Conservation (phyloP, 2,113 vertebrate genomes). For the Ceuthmochares aereus region DNA sequence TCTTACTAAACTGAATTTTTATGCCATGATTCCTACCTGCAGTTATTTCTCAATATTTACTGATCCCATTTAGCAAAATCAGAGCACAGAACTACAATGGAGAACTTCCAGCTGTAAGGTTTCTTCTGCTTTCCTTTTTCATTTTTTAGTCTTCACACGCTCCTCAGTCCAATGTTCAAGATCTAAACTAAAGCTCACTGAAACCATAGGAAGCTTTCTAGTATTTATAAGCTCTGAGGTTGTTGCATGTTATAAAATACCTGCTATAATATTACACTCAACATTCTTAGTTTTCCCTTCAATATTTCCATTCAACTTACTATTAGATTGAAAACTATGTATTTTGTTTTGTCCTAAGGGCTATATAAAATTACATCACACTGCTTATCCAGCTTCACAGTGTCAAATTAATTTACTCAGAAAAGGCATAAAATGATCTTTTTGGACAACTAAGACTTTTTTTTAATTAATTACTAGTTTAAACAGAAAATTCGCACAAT, state of each 20-base stretch:
- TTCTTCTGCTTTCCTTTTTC: background rate
- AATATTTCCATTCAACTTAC: background rate
- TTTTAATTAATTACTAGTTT: background rate
- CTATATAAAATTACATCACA: background rate
- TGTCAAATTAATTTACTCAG: background rate
- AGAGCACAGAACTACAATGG: background rate
- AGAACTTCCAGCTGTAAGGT: background rate
- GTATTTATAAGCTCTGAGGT: background rate
- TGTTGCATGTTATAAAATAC: background rate
- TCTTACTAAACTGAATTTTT: background rate
- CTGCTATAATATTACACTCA: background rate
- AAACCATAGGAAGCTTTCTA: background rate
- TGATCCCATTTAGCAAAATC: background rate
- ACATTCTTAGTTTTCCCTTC: background rate
- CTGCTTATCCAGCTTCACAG: background rate
- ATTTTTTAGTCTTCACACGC: background rate
- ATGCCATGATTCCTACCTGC: background rate
- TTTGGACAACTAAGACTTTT: background rate
- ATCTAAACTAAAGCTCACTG: background rate
- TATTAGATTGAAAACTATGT: background rate
- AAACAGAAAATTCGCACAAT: background rate
- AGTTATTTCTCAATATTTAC: background rate
- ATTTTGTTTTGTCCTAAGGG: background rate
- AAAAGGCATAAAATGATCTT: background rate
- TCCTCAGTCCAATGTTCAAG: background rate